These are phyloP conservation scores for Cherax quadricarinatus DNA, from an alignment of 1,140 invertebrate genomes.

Conservation along the genomic window DNA sequence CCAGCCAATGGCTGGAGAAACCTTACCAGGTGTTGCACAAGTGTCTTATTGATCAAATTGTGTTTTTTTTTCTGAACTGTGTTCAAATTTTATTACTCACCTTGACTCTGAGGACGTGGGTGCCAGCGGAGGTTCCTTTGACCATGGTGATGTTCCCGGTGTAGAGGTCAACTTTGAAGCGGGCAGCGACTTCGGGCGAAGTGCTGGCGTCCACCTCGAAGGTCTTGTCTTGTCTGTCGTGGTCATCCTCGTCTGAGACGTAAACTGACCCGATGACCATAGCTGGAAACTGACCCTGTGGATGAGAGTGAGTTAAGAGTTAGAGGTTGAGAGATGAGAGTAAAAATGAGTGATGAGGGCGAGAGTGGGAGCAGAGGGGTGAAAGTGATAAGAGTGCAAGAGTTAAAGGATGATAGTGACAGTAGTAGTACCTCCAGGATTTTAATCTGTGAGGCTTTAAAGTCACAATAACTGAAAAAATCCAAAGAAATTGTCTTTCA, in stretches of 20 bases:
- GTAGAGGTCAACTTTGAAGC: conserved; percentile 90
- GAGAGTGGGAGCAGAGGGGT: not conserved
- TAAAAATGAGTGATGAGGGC: not conserved
- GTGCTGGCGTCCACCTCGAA: conserved; percentile 90
- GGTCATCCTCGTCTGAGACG: conserved; percentile 97
- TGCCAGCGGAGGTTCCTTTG: conserved; percentile 90
- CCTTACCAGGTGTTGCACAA: too few species aligned
- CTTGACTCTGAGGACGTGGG: conserved; percentile 89
- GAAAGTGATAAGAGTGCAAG: not conserved
- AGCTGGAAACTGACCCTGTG: conserved; percentile 90
- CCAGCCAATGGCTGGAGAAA: too few species aligned
- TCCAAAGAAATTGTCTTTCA: too few species aligned
- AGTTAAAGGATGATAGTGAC: not conserved
- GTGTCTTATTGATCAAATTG: not conserved
- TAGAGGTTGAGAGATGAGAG: not conserved
- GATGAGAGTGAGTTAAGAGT: too few species aligned
- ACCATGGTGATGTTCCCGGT: conserved; percentile 96
- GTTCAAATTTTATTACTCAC: conserved; percentile 81
- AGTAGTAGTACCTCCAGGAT: too few species aligned
- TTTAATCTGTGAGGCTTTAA: too few species aligned
- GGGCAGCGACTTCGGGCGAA: conserved; percentile 77
- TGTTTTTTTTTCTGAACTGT: not conserved
- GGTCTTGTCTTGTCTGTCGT: conserved; percentile 97
- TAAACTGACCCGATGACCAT: conserved; percentile 96
- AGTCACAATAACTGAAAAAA: too few species aligned